Evolutionary conservation across 2,797 vertebrate genomes (phyloP), one percentile per base, ranked within the genome.

Genomic region (Oreochromis grahami): DNA sequence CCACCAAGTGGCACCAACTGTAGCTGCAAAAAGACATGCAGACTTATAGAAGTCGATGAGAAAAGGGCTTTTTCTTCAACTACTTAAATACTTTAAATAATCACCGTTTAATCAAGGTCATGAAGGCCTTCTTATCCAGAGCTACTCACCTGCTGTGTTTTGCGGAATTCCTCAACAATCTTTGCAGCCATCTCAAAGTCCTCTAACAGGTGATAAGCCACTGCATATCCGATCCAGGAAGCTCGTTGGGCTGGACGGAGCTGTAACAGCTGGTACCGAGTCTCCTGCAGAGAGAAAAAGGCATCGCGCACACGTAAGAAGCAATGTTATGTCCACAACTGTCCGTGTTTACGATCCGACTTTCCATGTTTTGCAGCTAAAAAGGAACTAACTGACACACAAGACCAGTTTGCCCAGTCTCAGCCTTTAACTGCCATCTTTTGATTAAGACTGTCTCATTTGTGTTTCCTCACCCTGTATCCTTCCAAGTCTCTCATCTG

Each of bases 401-500:
- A 2, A 13, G 45, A 50, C 12, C 26, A 12, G 24, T 32, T 32
- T 13, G 68, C 17, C 12, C 41, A 1, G 11, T 12, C 6, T 0
- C 65, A 74, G 26, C 21, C n/a, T 68, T 72, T 3, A 8, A 60
- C 26, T 0, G 3, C 52, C 29, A 32, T 74, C 68, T n/a, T 74
- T 29, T 29, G 24, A 70, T 17, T 26, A 5, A 3, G 56, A 12
- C 5, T 1, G 14, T 45, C 6, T 29, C 15, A 19, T 32, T n/a
- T 12, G 11, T 50, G 10, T n/a, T 50, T 38, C 5, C 98, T 97
- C 92, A 99, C 98, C 98, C 98, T 97, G 94, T 99, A 99, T 91
- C 99, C 99, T 95, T 99, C 99, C 93, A 99, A 96, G 97, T 99
- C 99, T 91, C 99, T 97, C 99, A 99, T 99, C 95, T 99, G 99